phyloP scores from a whole-genome alignment of 2,113 vertebrate species.

The Lycocorax pyrrhopterus region DNA sequence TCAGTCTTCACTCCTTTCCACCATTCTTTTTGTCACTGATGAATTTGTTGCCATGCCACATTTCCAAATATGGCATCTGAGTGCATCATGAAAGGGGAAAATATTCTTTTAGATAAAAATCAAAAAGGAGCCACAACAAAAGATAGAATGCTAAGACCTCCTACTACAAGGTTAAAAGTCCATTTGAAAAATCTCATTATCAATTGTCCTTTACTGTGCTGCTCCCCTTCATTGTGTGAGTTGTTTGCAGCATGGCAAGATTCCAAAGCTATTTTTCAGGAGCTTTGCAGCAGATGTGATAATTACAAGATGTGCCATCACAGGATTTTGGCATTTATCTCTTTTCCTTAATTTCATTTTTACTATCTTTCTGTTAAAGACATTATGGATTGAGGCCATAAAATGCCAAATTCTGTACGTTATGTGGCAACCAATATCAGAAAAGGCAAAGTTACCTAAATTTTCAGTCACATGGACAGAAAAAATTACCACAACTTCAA shows the following conservation, averaged over 20 bases:
- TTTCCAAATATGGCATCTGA: background rate
- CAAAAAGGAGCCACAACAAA: background rate
- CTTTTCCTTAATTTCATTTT: conserved; percentile 65
- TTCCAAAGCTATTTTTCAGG: conserved; percentile 58
- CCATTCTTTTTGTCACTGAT: background rate
- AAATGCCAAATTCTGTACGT: conserved; percentile 45
- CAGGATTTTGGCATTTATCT: conserved; percentile 52
- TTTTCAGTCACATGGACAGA: conserved; percentile 55
- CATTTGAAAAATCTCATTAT: background rate
- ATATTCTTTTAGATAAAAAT: background rate
- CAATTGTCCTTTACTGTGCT: background rate
- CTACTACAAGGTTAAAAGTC: background rate
- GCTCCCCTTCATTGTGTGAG: background rate
- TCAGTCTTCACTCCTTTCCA: background rate
- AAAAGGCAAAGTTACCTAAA: conserved; percentile 65
- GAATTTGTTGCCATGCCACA: background rate
- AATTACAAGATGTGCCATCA: conserved; percentile 52
- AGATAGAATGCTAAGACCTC: background rate
- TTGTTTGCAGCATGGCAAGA: conserved; percentile 2
- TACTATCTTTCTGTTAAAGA: conserved; percentile 66
- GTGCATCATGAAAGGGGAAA: background rate
- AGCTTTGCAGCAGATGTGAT: conserved; percentile 65
- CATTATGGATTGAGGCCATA: conserved; percentile 39
- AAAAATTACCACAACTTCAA: conserved; percentile 37
- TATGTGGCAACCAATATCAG: conserved; percentile 2